phyloP scores from a whole-genome alignment of 2,113 vertebrate genomes.

The Tragulus kanchil region DNA sequence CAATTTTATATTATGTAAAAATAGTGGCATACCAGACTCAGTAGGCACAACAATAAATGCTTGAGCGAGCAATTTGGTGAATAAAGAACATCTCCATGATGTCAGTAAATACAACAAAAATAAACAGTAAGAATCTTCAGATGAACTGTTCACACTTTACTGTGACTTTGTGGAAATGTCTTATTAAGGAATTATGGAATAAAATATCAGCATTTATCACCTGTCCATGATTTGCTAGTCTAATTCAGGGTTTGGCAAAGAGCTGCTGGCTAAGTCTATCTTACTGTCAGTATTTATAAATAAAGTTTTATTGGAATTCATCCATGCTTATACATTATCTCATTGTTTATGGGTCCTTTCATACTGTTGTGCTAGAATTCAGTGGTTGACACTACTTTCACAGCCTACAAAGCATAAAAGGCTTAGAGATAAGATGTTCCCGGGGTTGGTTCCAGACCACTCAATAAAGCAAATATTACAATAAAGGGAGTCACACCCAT shows the following conservation, averaged over 20 bases:
- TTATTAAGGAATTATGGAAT: background rate
- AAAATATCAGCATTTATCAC: background rate
- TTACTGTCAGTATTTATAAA: background rate
- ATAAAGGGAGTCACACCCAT: background rate
- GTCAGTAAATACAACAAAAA: background rate
- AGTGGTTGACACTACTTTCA: background rate
- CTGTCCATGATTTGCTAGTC: background rate
- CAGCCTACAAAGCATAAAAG: background rate
- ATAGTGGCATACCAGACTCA: background rate
- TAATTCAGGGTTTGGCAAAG: background rate
- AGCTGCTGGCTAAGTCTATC: background rate
- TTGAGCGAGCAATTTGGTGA: background rate
- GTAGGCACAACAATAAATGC: background rate
- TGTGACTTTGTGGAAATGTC: background rate
- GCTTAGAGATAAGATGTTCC: background rate
- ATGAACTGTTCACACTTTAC: background rate
- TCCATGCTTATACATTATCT: background rate
- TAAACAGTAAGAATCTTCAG: background rate
- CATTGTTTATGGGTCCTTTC: background rate
- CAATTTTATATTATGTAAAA: background rate
- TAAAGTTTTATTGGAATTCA: background rate
- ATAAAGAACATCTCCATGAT: background rate
- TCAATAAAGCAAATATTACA: background rate
- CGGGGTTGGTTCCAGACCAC: background rate
- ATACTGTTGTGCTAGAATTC: fast-evolving